Evolutionary conservation across 2,797 vertebrate species (phyloP).

Genomic region (Choloepus didactylus): DNA sequence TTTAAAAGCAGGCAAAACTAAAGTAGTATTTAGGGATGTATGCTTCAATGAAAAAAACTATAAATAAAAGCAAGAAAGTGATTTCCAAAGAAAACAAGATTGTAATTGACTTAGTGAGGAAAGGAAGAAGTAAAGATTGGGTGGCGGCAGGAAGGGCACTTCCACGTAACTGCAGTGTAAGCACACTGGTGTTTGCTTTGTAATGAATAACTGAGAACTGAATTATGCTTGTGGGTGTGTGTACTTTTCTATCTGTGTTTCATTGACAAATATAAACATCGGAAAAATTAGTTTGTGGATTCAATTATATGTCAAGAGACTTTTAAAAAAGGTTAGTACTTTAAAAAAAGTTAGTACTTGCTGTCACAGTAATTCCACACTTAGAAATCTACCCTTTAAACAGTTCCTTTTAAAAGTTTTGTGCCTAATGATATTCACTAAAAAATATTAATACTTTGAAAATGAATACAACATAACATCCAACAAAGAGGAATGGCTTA

Average conservation of each 20-base stretch:
- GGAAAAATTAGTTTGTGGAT: not conserved
- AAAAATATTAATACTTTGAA: conserved; percentile 33
- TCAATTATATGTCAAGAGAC: not conserved
- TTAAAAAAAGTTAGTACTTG: not conserved
- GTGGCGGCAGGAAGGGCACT: not conserved
- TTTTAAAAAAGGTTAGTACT: not conserved
- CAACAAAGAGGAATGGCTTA: not conserved
- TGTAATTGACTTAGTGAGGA: not conserved
- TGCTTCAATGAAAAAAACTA: conserved; percentile 47
- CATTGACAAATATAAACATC: not conserved
- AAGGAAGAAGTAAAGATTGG: not conserved
- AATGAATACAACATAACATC: conserved; percentile 36
- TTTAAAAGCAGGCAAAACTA: conserved; percentile 13
- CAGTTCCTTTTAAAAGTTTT: not conserved
- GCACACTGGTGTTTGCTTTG: not conserved
- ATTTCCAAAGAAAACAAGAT: not conserved
- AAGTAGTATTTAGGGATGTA: not conserved
- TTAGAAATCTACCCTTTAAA: not conserved
- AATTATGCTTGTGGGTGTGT: not conserved
- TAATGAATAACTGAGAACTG: not conserved
- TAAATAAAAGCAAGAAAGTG: conserved; percentile 53
- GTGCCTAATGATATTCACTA: not conserved
- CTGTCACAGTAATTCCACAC: not conserved
- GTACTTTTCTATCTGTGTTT: not conserved
- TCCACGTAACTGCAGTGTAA: not conserved